Base-by-base conservation (phyloP, 2,888 invertebrate species). In the Zaprionus bogoriensis region DNA sequence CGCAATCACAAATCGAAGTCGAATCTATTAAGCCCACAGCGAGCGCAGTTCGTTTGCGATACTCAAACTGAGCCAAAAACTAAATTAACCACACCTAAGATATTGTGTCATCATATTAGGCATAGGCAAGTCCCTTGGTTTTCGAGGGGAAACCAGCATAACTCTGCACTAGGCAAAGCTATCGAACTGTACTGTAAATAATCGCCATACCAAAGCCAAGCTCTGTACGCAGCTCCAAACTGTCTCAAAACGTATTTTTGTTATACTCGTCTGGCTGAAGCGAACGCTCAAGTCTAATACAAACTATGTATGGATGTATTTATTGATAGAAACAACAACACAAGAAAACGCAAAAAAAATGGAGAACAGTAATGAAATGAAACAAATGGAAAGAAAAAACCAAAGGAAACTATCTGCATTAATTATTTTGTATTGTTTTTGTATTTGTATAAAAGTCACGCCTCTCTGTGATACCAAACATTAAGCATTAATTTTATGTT, bases 391-490 rank as follows among this genome's bases (percentile, higher is more conserved):
- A n/a, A n/a, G n/a, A n/a, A n/a, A n/a, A 19, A 44, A 58, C 54
- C 6, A 46, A 45, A 20, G 9, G 54, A 63, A 63, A 69, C 60
- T 72, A 66, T 68, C 65, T 78, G 67, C 62, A 65, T 69, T 60
- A 68, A 53, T 76, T 59, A 36, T 64, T 67, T 67, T 69, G 63
- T 61, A 64, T 67, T 67, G 67, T 67, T 62, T 63, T 47, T 66
- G 75, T 81, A 67, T 78, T 78, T 74, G 80, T 77, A 80, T 72
- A 74, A 88, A 88, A 88, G 89, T 88, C 88, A 88, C 88, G 89
- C 82, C 88, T 88, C 88, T 89, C 89, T 89, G 87, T 89, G 89
- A 89, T 89, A 89, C 88, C 88, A 87, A 86, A 82, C 76, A 86
- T 86, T 83, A 83, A 82, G 87, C 70, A 78, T 87, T 82, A 82